Percentiles rank a stretch among this genome's conserved stretches.
Conservation (phyloP, 2,888 invertebrate genomes). For the Latheticus oryzae region DNA sequence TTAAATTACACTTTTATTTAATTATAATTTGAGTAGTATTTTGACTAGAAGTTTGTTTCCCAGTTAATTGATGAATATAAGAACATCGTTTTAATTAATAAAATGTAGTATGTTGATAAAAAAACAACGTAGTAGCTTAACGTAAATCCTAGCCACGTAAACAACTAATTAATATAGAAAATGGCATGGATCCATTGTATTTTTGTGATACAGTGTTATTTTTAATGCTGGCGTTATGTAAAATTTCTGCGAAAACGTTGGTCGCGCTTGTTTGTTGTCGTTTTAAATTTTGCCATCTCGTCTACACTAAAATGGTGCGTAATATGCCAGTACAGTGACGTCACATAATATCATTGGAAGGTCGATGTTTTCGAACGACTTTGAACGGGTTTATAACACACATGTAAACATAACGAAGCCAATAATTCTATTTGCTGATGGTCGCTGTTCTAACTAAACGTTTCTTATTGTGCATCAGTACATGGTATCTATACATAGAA, state of each 20-base stretch:
- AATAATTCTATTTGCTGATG: neutral
- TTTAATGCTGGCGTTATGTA: neutral
- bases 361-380: constrained; percentile 43
- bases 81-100: constrained; percentile 19
- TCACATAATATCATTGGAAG: constrained; percentile 46
- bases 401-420: constrained; percentile 30
- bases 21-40: too few species aligned
- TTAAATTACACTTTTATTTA: too few species aligned
- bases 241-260: neutral
- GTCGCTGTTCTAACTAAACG: too few species aligned
- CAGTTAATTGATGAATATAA: constrained; percentile 18
- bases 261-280: constrained; percentile 29
- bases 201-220: neutral
- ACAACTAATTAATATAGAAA: constrained; percentile 26
- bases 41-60: neutral
- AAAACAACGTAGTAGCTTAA: constrained; percentile 6
- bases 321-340: constrained; percentile 43
- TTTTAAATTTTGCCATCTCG: constrained; percentile 23
- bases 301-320: constrained; percentile 43
- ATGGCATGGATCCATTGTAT: constrained; percentile 12
- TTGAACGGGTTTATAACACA: constrained; percentile 22
- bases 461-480: too few species aligned
- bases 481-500: too few species aligned
- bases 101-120: constrained; percentile 1
- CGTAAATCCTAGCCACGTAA: constrained; percentile 10